These are phyloP conservation scores for Drosophila merina DNA, from an alignment of 2,888 invertebrate genomes.

Conservation along the genomic window DNA sequence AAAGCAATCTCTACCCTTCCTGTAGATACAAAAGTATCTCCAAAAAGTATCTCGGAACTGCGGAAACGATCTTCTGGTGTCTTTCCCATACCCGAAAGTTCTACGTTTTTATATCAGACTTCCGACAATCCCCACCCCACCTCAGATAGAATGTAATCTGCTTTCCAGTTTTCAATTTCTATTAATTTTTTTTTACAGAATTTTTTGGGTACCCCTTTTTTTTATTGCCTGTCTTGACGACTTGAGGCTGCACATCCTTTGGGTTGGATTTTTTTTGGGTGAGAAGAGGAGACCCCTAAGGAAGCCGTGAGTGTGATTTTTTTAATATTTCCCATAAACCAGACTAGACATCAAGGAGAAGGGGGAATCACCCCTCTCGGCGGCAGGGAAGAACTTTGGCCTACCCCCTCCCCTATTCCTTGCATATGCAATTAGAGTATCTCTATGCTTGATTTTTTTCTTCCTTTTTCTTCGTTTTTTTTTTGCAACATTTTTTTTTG, in stretches of 20 bases:
- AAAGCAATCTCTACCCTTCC: neutral
- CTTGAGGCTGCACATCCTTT: conserved; percentile 15
- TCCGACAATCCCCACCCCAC: neutral
- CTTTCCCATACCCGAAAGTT: conserved; percentile 4
- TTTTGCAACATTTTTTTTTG: conserved; percentile 21
- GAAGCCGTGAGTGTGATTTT: conserved; percentile 39
- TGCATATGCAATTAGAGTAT: conserved; percentile 55
- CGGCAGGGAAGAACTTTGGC: conserved; percentile 37
- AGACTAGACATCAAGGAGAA: conserved; percentile 19
- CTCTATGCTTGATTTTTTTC: conserved; percentile 39
- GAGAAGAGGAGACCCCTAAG: conserved; percentile 8
- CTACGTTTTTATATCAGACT: neutral
- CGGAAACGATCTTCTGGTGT: neutral
- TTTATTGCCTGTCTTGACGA: neutral
- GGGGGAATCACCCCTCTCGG: conserved; percentile 29
- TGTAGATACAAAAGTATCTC: neutral
- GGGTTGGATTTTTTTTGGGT: neutral
- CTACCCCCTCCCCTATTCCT: conserved; percentile 8
- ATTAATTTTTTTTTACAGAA: conserved; percentile 21
- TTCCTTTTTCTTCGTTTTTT: neutral
- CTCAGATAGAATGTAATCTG: conserved; percentile 27
- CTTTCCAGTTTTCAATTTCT: conserved; percentile 37
- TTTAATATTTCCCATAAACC: conserved; percentile 38
- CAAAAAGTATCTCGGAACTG: conserved; percentile 5
- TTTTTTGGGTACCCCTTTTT: conserved; percentile 8